Evolutionary conservation across 2,113 vertebrate genomes (phyloP), one percentile per base, ranked within the genome.

Genomic region (Seriola dumerili): DNA sequence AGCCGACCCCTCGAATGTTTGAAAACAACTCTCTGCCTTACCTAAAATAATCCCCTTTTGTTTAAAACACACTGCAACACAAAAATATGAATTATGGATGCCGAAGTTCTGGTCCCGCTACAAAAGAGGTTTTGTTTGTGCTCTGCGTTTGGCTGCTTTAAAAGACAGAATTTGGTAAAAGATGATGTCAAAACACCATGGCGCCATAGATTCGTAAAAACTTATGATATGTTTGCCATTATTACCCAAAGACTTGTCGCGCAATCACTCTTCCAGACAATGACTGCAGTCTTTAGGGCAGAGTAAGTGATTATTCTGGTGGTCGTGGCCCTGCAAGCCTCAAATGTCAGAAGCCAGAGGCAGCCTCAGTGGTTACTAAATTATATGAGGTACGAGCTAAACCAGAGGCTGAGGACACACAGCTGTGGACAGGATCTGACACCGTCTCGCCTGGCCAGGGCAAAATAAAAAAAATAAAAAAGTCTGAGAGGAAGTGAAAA

Each of bases 371-470:
- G 85, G 85, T 90, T 85, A 25, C 76, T 67, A 46, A 83, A 78
- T 88, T 80, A 89, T 89, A 88, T 40, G 85, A 88, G 72, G 79
- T 88, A 75, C 46, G 44, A 85, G 89, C 84, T 58, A 32, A 72
- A 91, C 71, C 59, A 50, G 73, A 86, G 78, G 74, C 67, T 52
- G 79, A 62, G 75, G 81, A 81, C 48, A 19, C 70, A 44, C 80
- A 89, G 81, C 85, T 91, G 87, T 1, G 69, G 86, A 81, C 86
- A 85, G 82, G 87, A 92, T 86, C 66, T 87, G 83, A 90, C 88
- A 89, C 84, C 3, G 17, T 76, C 72, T 85, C 34, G 34, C 64
- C 63, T 23, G 38, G 67, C 83, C n/a, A 8, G 58, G 70, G 55
- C 71, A 42, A 42, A 42, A 42, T 11, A 42, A 42, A 42, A 38